Evolutionary conservation across 2,888 invertebrate genomes (phyloP), one percentile per base, ranked within the genome.

Genomic region (Eristalis pertinax): DNA sequence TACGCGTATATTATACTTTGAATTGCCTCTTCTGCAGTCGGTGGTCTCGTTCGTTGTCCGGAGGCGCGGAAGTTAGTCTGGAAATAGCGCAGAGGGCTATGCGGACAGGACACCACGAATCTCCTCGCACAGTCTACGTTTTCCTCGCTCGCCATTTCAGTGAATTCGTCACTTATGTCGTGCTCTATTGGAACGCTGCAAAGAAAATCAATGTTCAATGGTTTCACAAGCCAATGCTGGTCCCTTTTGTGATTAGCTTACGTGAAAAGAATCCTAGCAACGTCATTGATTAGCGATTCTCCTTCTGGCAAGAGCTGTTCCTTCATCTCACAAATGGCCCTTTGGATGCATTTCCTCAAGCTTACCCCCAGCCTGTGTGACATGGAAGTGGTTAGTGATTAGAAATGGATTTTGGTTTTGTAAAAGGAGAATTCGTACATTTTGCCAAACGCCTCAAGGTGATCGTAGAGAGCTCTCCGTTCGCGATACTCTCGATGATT

Each of bases 281-380:
- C 63, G 41, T 87, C 87, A 64, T 84, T 84, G 0, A 87, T 87
- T 8, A 87, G 43, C 4, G 87, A 87, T 69, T 76, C 75, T 11
- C 87, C 87, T 73, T 76, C 64, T 1, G 83, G 87, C 11, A 80
- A 8, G 3, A 87, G 64, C 10, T 64, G 19, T 24, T 79, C 32
- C 60, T 83, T 79, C 50, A 87, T 84, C 32, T 87, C 87, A 24
- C 87, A 87, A n/a, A 87, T 76, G 10, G 84, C 80, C 32, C 87
- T 79, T 1, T 84, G 32, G 2, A 87, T 72, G 24, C 87, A 87
- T 68, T 79, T 84, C 19, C 80, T 79, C 7, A 87, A 50, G 15
- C 24, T 84, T 2, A 64, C 15, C 68, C 87, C 87, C 1, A 87
- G 10, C 58, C 87, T 87, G n/a, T n/a, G 10, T 10, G 19, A 50